Evolutionary conservation across 2,888 invertebrate genomes (phyloP), one percentile per base, ranked within the genome.

Genomic region (Cyaniris semiargus): DNA sequence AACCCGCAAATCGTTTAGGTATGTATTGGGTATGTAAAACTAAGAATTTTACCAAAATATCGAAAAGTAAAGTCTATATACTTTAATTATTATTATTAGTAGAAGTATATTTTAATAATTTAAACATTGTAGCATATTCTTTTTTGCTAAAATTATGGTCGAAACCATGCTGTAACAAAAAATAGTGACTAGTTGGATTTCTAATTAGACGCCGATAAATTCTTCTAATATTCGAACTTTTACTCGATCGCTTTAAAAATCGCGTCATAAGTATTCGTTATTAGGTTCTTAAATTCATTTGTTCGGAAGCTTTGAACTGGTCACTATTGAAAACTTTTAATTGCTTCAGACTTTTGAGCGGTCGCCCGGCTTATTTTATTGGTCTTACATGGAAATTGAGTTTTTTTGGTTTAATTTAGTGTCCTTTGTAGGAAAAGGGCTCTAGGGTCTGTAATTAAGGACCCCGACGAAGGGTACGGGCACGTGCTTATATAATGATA

Each of bases 401-500:
- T 66, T 44, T 75, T 58, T 58, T 21, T 44, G 18, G 23, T 34
- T 76, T 70, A 27, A 18, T 76, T 44, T 44, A 66, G 66, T 76
- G 38, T 38, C 70, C 31, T 58, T 31, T 34, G 21, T 27, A 66
- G 21, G 38, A 38, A 27, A 66, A 7, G 38, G 66, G 66, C 66
- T 58, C 76, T 34, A 75, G 78, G 85, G 87, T 88, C 88, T 84
- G 85, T 88, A 89, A 89, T 91, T 91, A 90, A 88, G 88, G 91
- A 89, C 93, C 92, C 92, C 93, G 91, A 90, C 85, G 86, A 83
- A 89, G 93, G 91, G 91, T 86, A 83, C 81, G 87, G 90, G 88
- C 94, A 93, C 94, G 94, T 93, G 94, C 90, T 88, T 89, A 90
- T 91, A 88, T 93, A 93, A 93, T 93, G 91, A 92, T 91, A 91